phyloP scores from a whole-genome alignment of 2,113 vertebrate species.

The Malurus cyaneus region DNA sequence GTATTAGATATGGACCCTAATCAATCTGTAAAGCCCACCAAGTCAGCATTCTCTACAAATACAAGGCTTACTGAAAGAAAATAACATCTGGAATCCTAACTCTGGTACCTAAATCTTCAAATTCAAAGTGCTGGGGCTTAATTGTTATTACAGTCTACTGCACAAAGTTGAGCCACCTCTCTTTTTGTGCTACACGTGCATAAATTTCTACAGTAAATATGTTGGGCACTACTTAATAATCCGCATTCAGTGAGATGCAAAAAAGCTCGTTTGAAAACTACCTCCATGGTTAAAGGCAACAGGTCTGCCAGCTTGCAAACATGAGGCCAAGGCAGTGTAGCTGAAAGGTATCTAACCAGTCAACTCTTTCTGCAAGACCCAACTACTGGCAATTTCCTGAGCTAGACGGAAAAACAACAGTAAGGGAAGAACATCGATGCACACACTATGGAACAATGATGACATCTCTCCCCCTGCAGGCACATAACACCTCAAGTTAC shows the following conservation, averaged over 20 bases:
- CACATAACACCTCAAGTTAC: conserved; percentile 41
- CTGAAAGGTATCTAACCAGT: not conserved
- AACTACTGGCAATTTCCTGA: accelerated
- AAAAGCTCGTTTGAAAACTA: not conserved
- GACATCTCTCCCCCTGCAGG: not conserved
- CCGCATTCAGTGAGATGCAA: accelerated
- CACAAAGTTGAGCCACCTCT: not conserved
- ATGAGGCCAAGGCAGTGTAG: not conserved
- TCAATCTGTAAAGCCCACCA: not conserved
- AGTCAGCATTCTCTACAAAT: not conserved
- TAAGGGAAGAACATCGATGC: not conserved
- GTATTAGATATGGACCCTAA: not conserved
- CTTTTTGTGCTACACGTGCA: not conserved
- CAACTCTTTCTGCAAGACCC: not conserved
- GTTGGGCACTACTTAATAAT: not conserved
- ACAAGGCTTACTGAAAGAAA: not conserved
- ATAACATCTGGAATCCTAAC: not conserved
- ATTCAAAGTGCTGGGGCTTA: not conserved
- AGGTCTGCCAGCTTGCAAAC: not conserved
- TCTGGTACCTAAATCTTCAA: not conserved
- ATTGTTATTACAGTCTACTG: not conserved
- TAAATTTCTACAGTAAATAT: not conserved
- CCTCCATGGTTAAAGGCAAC: not conserved
- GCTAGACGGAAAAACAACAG: not conserved
- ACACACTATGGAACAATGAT: accelerated